These are phyloP conservation scores for Pristis pectinata DNA, from an alignment of 2,797 vertebrate species.

Conservation along the genomic window DNA sequence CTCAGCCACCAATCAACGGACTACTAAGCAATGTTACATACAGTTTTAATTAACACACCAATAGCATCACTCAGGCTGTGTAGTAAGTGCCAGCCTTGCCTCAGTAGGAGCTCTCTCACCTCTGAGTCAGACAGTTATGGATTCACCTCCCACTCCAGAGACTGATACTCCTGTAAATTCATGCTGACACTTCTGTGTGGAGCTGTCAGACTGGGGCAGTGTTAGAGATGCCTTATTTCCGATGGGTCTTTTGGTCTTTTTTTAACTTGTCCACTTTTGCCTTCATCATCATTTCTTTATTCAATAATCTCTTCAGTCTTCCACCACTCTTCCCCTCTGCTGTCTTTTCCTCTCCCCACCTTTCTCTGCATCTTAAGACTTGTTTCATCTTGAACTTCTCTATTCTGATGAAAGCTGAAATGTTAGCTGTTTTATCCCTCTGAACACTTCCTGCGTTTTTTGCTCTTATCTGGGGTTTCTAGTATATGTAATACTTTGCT, in stretches of 20 bases:
- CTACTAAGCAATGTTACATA: neutral
- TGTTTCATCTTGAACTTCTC: too few relatives aligned
- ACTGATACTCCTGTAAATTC: neutral
- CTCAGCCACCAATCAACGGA: neutral
- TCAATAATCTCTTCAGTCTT: too few relatives aligned
- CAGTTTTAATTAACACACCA: neutral
- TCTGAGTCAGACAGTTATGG: constrained; percentile 8
- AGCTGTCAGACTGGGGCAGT: neutral
- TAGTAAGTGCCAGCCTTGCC: neutral
- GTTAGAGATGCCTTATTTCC: neutral
- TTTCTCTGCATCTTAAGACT: too few relatives aligned
- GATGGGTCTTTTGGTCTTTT: neutral
- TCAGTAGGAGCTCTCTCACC: neutral
- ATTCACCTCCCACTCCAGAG: constrained; percentile 2
- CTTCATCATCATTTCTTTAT: too few relatives aligned
- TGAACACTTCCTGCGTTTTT: too few relatives aligned
- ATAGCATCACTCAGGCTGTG: neutral
- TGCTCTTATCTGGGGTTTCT: too few relatives aligned
- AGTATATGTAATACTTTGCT: too few relatives aligned
- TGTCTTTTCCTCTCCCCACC: too few relatives aligned
- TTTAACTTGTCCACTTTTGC: too few relatives aligned
- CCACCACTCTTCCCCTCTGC: too few relatives aligned
- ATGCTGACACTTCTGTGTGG: neutral
- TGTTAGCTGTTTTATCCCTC: too few relatives aligned
- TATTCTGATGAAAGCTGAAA: too few relatives aligned